These are phyloP conservation scores for Parus major DNA, from an alignment of 2,113 vertebrate genomes.

Conservation along the genomic window DNA sequence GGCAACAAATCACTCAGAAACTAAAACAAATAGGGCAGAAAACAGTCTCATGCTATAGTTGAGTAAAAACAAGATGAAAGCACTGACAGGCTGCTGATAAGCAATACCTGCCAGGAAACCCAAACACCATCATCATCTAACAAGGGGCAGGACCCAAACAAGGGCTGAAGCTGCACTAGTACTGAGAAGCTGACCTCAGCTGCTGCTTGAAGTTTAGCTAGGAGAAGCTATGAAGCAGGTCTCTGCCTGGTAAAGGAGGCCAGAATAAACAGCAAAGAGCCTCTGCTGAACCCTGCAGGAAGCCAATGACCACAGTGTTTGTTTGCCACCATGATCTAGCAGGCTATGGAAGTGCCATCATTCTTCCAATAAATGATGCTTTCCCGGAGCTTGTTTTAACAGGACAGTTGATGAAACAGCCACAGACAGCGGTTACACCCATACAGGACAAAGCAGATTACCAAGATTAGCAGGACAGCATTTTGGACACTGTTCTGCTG, in stretches of 20 bases:
- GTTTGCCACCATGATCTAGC: conserved; percentile 29
- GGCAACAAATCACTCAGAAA: background rate
- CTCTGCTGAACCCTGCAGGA: conserved; percentile 52
- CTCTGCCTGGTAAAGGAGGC: background rate
- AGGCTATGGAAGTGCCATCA: background rate
- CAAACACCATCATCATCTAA: background rate
- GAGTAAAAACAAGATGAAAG: conserved; percentile 9
- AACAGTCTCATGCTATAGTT: background rate
- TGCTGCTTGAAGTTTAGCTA: conserved; percentile 15
- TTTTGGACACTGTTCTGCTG: background rate
- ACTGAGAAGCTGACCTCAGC: conserved; percentile 9
- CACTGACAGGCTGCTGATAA: background rate
- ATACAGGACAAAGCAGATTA: no score
- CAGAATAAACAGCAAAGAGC: conserved; percentile 48
- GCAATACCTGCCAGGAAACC: conserved; percentile 7
- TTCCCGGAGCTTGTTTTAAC: background rate
- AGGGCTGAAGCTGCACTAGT: background rate
- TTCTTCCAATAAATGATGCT: conserved; percentile 4
- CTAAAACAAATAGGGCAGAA: background rate
- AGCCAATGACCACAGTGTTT: conserved; percentile 53
- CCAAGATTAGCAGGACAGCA: background rate
- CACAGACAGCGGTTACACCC: background rate
- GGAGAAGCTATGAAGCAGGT: background rate
- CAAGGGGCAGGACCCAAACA: background rate
- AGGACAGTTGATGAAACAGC: background rate